Evolutionary conservation across 2,113 vertebrate species (phyloP).

Genomic region (Manacus vitellinus): DNA sequence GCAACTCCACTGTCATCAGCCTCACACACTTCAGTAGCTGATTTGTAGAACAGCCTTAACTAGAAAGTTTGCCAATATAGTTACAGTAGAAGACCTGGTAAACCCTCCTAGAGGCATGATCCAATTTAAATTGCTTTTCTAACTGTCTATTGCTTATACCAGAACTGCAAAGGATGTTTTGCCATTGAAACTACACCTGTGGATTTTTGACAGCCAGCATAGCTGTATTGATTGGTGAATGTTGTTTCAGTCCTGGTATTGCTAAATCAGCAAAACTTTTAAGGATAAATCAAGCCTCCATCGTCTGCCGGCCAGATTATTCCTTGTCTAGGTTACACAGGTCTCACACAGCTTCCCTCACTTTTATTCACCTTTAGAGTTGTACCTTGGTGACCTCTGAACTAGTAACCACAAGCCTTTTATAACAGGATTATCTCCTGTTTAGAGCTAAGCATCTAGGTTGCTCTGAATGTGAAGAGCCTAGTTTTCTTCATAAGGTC

Average conservation of each 20-base stretch:
- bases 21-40: not conserved
- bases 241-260: not conserved
- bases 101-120: not conserved
- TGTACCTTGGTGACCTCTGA: conserved; percentile 16
- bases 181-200: not conserved
- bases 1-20: not conserved
- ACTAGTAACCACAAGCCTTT: not conserved
- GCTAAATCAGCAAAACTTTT: not conserved
- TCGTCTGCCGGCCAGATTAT: not conserved
- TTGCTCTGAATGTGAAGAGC: accelerated
- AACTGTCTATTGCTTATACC: not conserved
- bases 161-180: not conserved
- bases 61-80: not conserved
- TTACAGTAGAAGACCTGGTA: not conserved
- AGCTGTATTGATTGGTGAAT: not conserved
- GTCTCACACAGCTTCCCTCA: not conserved
- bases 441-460: not conserved
- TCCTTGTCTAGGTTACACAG: not conserved
- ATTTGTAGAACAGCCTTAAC: not conserved
- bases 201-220: not conserved
- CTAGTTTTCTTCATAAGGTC: not conserved
- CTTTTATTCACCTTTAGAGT: not conserved
- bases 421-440: conserved; percentile 17
- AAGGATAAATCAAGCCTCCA: not conserved
- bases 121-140: not conserved